Conservation (phyloP, 2,797 vertebrate species). For the Sorex maritimensis region DNA sequence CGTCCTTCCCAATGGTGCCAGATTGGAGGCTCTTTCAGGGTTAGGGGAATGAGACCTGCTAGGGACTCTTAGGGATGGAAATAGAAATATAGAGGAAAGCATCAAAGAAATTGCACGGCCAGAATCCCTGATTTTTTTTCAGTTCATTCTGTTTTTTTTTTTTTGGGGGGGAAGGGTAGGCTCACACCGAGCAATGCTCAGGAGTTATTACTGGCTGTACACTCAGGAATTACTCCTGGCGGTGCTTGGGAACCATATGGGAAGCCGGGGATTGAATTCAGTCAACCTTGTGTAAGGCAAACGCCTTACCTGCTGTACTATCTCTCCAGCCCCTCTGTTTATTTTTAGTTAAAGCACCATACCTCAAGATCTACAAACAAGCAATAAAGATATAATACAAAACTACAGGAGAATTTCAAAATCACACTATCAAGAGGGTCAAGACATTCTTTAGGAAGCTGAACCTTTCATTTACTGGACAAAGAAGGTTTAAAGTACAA, state of each 20-base stretch:
- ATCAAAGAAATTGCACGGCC: constrained; percentile 43
- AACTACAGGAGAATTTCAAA: constrained; percentile 19
- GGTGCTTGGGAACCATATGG: no score
- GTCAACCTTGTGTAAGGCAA: no score
- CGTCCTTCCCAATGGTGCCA: no score
- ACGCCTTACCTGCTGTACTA: no score
- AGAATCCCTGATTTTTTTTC: constrained; percentile 17
- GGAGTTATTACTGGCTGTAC: no score
- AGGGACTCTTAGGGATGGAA: neutral
- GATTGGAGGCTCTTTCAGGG: no score
- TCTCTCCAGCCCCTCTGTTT: constrained; percentile 13
- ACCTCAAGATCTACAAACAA: constrained; percentile 59
- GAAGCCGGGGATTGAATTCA: no score
- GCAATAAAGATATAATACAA: neutral
- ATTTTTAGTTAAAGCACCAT: constrained; percentile 56
- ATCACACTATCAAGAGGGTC: neutral
- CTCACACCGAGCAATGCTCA: no score
- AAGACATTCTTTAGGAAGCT: constrained; percentile 31
- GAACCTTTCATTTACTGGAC: constrained; percentile 23
- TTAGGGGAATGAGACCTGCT: no score
- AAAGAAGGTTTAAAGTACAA: neutral
- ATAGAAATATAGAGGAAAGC: constrained; percentile 6
- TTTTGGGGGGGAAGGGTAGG: no score
- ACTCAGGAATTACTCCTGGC: no score
- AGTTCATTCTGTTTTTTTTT: no score